phyloP scores from a whole-genome alignment of 1,140 invertebrate genomes.

The Anthonomus grandis region DNA sequence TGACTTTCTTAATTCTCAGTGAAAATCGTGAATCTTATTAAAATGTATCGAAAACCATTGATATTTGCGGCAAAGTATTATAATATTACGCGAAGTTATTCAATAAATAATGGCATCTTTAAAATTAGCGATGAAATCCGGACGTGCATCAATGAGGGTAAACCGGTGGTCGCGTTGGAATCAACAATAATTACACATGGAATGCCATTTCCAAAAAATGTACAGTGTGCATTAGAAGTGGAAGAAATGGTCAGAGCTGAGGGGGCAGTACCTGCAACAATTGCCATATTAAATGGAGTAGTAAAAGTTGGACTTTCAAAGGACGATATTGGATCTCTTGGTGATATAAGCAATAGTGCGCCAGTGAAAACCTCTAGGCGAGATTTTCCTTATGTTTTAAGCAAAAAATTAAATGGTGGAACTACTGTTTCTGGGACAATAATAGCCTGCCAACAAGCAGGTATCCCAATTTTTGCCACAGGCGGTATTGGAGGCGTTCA shows the following conservation, averaged over 20 bases:
- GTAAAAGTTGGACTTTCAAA: conserved; percentile 75
- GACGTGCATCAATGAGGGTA: conserved; percentile 54
- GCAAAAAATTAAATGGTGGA: conserved; percentile 76
- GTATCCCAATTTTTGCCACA: conserved; percentile 93
- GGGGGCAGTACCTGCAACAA: conserved; percentile 91
- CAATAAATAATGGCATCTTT: conserved; percentile 11
- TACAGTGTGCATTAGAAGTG: conserved; percentile 78
- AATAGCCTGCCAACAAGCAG: conserved; percentile 72
- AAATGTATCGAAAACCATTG: too few species aligned
- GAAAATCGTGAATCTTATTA: too few species aligned
- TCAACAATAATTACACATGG: conserved; percentile 98
- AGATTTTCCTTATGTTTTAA: conserved; percentile 77
- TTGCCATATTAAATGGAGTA: conserved; percentile 82
- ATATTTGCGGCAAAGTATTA: too few species aligned
- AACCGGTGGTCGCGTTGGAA: conserved; percentile 90
- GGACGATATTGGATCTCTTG: conserved; percentile 63
- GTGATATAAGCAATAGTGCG: conserved; percentile 50
- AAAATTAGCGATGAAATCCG: conserved; percentile 53
- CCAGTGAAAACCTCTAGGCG: conserved; percentile 78
- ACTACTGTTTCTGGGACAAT: conserved; percentile 97
- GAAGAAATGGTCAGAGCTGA: conserved; percentile 74
- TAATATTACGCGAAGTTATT: not conserved
- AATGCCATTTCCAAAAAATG: conserved; percentile 92
- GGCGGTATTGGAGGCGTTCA: conserved; percentile 93
- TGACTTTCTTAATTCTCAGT: too few species aligned